These are phyloP conservation scores for Acyrthosiphon pisum DNA, from an alignment of 1,140 invertebrate genomes.

Conservation along the genomic window DNA sequence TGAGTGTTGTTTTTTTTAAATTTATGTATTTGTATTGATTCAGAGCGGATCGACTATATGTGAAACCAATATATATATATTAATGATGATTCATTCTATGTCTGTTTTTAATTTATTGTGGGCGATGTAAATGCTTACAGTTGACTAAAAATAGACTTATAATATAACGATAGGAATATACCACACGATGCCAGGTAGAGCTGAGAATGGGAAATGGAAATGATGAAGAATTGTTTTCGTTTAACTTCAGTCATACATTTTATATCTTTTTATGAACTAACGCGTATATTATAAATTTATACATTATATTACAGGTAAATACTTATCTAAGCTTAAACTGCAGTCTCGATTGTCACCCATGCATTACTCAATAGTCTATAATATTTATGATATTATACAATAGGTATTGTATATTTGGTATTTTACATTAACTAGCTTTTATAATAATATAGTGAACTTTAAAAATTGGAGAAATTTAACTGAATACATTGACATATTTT, in stretches of 20 bases:
- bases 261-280: neutral
- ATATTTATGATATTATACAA: neutral
- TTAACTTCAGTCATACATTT: neutral
- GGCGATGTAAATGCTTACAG: neutral
- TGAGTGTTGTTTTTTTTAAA: too few relatives aligned
- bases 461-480: neutral
- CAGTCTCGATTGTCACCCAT: neutral
- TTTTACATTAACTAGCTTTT: too few relatives aligned
- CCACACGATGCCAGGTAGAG: neutral
- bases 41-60: too few relatives aligned
- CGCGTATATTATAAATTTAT: too few relatives aligned
- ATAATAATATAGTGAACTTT: neutral
- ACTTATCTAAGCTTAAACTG: neutral
- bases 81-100: too few relatives aligned
- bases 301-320: too few relatives aligned
- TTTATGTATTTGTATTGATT: too few relatives aligned
- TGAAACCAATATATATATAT: too few relatives aligned
- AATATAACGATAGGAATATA: neutral
- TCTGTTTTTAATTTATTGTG: too few relatives aligned
- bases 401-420: too few relatives aligned
- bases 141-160: neutral
- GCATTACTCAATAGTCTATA: neutral
- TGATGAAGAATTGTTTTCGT: neutral
- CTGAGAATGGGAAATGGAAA: neutral
- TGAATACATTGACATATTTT: neutral